A percentile compares a stretch with the other conserved stretches of the same genome.
Evolutionary conservation across 2,888 invertebrate genomes (phyloP).

Genomic region (Unio delphinus): DNA sequence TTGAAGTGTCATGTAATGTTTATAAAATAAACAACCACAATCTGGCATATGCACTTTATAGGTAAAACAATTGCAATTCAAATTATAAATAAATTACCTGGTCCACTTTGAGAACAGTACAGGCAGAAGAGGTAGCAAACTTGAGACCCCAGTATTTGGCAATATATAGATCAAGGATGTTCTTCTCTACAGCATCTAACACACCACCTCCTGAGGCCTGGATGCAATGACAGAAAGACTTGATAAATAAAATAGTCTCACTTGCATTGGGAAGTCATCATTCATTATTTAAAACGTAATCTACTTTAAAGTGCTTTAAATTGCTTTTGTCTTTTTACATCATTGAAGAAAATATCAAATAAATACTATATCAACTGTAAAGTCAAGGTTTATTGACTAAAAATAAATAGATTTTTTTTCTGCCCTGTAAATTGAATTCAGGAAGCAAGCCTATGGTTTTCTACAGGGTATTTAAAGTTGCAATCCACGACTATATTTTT

Average conservation of each 20-base stretch:
- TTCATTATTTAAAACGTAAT: too few relatives aligned
- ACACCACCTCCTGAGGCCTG: constrained; percentile 79
- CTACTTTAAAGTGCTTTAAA: too few relatives aligned
- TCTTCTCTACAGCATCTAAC: constrained; percentile 83
- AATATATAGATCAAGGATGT: constrained; percentile 81
- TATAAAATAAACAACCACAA: background rate
- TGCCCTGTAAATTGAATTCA: too few relatives aligned
- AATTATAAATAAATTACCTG: constrained; percentile 74
- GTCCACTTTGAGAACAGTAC: constrained; percentile 93
- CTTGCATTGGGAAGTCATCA: too few relatives aligned
- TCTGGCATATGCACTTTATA: background rate
- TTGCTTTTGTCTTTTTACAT: too few relatives aligned
- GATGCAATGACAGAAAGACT: constrained; percentile 1
- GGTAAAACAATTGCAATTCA: background rate
- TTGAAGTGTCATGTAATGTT: background rate
- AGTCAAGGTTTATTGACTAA: too few relatives aligned
- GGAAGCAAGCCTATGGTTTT: too few relatives aligned
- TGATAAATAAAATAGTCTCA: background rate
- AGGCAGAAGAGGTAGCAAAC: constrained; percentile 93
- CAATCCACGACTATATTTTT: too few relatives aligned
- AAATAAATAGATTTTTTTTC: too few relatives aligned
- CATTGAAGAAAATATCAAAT: too few relatives aligned
- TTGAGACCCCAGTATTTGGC: constrained; percentile 95
- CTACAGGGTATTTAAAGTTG: too few relatives aligned
- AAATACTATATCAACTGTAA: too few relatives aligned